Conservation (phyloP, 2,113 vertebrate genomes). For the Lagopus leucura region DNA sequence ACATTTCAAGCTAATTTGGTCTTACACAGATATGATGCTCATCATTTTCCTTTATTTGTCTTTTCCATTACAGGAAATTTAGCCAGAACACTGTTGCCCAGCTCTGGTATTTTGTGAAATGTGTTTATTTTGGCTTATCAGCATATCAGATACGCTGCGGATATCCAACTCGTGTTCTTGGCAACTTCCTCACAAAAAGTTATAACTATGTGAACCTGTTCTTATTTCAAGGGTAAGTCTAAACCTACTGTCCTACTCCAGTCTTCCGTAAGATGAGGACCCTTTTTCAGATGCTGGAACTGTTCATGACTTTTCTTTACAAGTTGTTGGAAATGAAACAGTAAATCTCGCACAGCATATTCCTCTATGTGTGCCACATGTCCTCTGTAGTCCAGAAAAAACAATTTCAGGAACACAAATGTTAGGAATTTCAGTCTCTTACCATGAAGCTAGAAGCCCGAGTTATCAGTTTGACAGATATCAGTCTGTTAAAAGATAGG, state of each 20-base stretch:
- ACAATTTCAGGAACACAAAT: not conserved
- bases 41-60: conserved; percentile 25
- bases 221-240: conserved; percentile 96
- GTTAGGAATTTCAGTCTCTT: not conserved
- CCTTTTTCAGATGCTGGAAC: not conserved
- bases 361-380: not conserved
- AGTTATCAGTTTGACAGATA: not conserved
- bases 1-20: not conserved
- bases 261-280: not conserved
- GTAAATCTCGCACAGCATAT: not conserved
- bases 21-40: not conserved
- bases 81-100: conserved; percentile 95
- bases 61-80: conserved; percentile 87
- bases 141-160: conserved; percentile 99
- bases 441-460: not conserved
- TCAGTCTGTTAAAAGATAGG: not conserved
- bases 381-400: not conserved
- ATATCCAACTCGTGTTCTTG: conserved; percentile 96
- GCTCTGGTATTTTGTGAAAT: conserved; percentile 99
- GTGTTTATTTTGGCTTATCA: conserved; percentile 96
- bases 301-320: not conserved
- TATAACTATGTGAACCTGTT: conserved; percentile 99
- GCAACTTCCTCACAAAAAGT: conserved; percentile 99
- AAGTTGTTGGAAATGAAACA: not conserved
- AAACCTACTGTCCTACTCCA: not conserved